Percentiles rank a stretch among this genome's conserved stretches.
phyloP scores from a whole-genome alignment of 1,140 invertebrate species.

The Drosophila auraria region DNA sequence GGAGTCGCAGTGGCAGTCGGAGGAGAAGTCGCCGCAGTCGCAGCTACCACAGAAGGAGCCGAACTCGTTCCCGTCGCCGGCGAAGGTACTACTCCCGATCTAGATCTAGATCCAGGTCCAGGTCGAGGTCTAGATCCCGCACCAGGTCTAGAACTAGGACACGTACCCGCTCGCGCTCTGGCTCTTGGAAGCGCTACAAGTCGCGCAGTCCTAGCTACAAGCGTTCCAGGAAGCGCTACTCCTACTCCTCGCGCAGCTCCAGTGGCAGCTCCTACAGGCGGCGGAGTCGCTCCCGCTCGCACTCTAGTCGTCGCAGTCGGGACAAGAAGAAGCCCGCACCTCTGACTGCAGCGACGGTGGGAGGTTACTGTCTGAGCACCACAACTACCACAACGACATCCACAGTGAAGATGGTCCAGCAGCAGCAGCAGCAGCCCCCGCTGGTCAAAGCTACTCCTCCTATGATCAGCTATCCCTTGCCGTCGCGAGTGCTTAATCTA shows the following conservation, averaged over 20 bases:
- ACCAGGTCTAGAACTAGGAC: constrained; percentile 27
- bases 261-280: constrained; percentile 78
- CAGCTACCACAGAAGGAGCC: constrained; percentile 62
- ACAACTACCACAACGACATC: constrained; percentile 66
- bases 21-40: constrained; percentile 55
- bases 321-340: constrained; percentile 46
- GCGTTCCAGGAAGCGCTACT: constrained; percentile 84
- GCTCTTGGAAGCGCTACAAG: constrained; percentile 70
- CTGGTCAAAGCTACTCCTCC: constrained; percentile 31
- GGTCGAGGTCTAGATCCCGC: constrained; percentile 17
- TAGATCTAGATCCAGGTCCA: constrained; percentile 80
- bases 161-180: constrained; percentile 76
- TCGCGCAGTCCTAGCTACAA: constrained; percentile 70
- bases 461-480: constrained; percentile 73
- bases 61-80: constrained; percentile 70
- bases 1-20: constrained; percentile 50
- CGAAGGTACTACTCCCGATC: constrained; percentile 74
- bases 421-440: constrained; percentile 33
- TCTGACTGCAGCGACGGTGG: constrained; percentile 12
- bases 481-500: constrained; percentile 47
- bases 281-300: constrained; percentile 60
- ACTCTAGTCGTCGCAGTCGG: constrained; percentile 36
- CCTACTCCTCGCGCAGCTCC: constrained; percentile 77
- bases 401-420: constrained; percentile 42
- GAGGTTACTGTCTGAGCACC: constrained; percentile 47